Conservation (phyloP, 1,140 invertebrate genomes). For the Aethina tumida region DNA sequence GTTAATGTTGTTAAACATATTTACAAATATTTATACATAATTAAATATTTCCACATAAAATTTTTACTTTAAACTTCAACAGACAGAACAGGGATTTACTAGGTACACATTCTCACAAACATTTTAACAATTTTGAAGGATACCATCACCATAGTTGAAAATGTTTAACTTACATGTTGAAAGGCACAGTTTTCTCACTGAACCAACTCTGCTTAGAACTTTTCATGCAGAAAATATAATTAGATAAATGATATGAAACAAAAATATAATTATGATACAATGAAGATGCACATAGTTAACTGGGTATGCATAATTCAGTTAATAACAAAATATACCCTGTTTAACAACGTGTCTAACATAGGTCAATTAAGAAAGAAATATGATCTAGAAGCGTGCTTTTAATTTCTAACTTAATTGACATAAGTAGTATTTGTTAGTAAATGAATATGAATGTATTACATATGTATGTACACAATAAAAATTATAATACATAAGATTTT, state of each 20-base stretch:
- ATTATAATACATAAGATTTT: too few relatives aligned
- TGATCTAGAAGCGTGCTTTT: too few relatives aligned
- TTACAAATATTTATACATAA: too few relatives aligned
- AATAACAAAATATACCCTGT: too few relatives aligned
- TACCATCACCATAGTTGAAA: slow-evolving; percentile 7
- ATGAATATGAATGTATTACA: too few relatives aligned
- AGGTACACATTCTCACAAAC: background rate
- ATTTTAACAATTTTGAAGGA: slow-evolving; percentile 2
- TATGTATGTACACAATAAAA: too few relatives aligned
- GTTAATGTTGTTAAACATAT: too few relatives aligned
- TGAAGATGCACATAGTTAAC: slow-evolving; percentile 15
- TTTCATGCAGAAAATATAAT: slow-evolving; percentile 27
- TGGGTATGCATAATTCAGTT: too few relatives aligned
- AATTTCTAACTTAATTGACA: too few relatives aligned
- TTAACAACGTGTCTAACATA: too few relatives aligned
- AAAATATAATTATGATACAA: slow-evolving; percentile 18
- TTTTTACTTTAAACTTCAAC: background rate
- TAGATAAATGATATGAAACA: slow-evolving; percentile 20
- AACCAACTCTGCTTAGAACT: slow-evolving; percentile 27
- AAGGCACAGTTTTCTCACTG: slow-evolving; percentile 27
- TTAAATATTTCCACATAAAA: background rate
- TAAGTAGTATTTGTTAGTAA: too few relatives aligned
- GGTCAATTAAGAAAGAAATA: too few relatives aligned
- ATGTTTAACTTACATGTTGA: slow-evolving; percentile 24
- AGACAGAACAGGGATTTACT: background rate